Evolutionary conservation across 2,888 invertebrate genomes (phyloP).

Genomic region (Biston stratarius): DNA sequence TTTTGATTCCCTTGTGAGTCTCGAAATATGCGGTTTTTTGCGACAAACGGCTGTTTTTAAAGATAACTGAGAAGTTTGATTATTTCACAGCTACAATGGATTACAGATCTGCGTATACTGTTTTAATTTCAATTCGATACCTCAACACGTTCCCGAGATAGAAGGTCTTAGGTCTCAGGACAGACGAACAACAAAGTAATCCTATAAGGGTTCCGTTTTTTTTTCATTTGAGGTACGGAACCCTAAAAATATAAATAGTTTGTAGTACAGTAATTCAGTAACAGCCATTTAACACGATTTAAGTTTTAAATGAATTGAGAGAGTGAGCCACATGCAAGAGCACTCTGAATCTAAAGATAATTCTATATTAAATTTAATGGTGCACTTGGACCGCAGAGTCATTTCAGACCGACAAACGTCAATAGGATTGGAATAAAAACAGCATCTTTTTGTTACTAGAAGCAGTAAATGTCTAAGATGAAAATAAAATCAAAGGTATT

Average conservation of each 20-base stretch:
- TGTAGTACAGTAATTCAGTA: background rate
- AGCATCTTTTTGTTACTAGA: slow-evolving; percentile 26
- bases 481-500: slow-evolving; percentile 10
- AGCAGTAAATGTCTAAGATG: slow-evolving; percentile 1
- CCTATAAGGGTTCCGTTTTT: no score
- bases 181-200: no score
- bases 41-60: no score
- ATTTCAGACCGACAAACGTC: slow-evolving; percentile 23
- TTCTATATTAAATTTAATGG: slow-evolving; percentile 1
- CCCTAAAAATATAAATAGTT: background rate
- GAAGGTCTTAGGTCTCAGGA: no score
- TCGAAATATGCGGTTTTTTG: no score
- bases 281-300: background rate
- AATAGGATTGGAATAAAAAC: slow-evolving; percentile 6
- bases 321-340: slow-evolving; percentile 8
- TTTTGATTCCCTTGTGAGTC: no score
- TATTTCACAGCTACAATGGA: no score
- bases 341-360: slow-evolving; percentile 5
- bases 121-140: no score
- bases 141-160: no score
- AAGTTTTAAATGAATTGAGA: background rate
- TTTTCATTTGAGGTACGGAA: no score
- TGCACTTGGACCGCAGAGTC: slow-evolving; percentile 22
- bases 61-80: no score
- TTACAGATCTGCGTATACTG: no score